Evolutionary conservation across 2,888 invertebrate genomes (phyloP).

Genomic region (Pyralis farinalis): DNA sequence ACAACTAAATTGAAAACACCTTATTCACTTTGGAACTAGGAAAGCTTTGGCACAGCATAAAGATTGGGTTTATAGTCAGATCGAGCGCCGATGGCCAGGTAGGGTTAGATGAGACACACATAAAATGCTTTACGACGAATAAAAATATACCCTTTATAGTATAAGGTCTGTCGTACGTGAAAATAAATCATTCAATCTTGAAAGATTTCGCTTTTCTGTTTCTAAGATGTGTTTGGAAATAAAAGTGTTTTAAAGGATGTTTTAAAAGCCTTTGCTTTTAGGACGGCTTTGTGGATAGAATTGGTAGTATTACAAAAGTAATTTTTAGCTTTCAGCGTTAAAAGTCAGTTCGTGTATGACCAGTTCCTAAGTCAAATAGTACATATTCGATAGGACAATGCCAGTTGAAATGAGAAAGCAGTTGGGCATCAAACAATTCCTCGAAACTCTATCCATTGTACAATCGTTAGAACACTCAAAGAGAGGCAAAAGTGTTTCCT

Average conservation of each 20-base stretch:
- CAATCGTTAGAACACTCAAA: too few species aligned
- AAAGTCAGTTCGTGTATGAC: too few species aligned
- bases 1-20: conserved; percentile 69
- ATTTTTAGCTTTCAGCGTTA: too few species aligned
- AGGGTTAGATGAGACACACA: conserved; percentile 40
- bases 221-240: conserved; percentile 5
- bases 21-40: conserved; percentile 33
- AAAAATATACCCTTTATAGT: conserved; percentile 53
- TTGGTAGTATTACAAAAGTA: too few species aligned
- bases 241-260: conserved; percentile 4
- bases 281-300: too few species aligned
- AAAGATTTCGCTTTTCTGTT: conserved; percentile 29
- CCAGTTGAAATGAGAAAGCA: too few species aligned
- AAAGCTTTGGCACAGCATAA: conserved; percentile 63
- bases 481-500: too few species aligned
- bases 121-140: conserved; percentile 74
- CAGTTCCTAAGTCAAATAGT: too few species aligned
- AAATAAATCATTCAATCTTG: conserved; percentile 70
- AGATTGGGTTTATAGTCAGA: conserved; percentile 64
- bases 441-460: too few species aligned
- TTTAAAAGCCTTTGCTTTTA: background rate
- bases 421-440: too few species aligned
- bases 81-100: conserved; percentile 47
- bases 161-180: conserved; percentile 39
- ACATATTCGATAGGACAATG: too few species aligned